Evolutionary conservation across 1,140 invertebrate species (phyloP).

Genomic region (Sinella curviseta): DNA sequence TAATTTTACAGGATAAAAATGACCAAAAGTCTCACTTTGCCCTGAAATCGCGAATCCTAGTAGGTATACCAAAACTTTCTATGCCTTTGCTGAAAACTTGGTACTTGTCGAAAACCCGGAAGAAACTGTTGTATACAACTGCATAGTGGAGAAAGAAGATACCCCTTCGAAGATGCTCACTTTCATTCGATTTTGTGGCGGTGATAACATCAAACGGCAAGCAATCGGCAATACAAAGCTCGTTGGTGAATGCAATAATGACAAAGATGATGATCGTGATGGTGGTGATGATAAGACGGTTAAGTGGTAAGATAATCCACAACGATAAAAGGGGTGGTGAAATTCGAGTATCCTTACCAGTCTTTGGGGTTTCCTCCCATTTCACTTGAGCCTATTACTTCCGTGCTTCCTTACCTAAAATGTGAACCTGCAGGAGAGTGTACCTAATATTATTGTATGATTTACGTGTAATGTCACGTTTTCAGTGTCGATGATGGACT

Average conservation of each 20-base stretch:
- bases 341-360: slow-evolving; percentile 34
- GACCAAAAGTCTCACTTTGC: not conserved
- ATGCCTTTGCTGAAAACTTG: no score
- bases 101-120: not conserved
- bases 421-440: no score
- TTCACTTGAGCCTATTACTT: slow-evolving; percentile 39
- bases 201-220: not conserved
- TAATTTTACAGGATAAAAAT: not conserved
- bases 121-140: no score
- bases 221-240: slow-evolving; percentile 8
- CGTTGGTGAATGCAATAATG: not conserved
- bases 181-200: not conserved
- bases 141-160: not conserved
- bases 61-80: no score
- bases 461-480: no score
- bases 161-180: not conserved
- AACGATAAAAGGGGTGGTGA: slow-evolving; percentile 44
- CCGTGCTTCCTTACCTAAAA: not conserved
- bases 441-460: no score
- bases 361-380: slow-evolving; percentile 38
- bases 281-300: slow-evolving; percentile 15
- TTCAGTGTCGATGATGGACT: no score
- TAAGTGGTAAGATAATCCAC: slow-evolving; percentile 42
- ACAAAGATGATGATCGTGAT: slow-evolving; percentile 14
- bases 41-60: no score